Base-by-base conservation (phyloP, 2,113 vertebrate species). In the Pagrus major region DNA sequence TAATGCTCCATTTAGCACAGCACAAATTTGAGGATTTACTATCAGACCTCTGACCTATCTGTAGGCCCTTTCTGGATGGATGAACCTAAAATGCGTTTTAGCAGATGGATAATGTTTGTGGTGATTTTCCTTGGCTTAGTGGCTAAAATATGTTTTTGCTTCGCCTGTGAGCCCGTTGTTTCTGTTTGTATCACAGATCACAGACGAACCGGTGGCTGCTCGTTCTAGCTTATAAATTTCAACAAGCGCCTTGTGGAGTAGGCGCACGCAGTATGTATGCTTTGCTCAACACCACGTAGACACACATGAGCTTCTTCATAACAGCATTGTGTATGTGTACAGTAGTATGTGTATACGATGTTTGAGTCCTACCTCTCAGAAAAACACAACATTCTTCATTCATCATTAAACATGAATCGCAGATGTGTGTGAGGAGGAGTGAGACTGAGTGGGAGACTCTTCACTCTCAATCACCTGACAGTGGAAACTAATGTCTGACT, bases 1-100 rank as follows among this genome's bases (percentile, higher is more conserved):
- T 92, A 93, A 94, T 92, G 89, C 85, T 86, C 80, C 76, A 92
- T 94, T 94, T 93, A 94, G 88, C 85, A 85, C 88, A 91, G 88
- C 78, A 84, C 84, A 89, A 88, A 91, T 92, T 86, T 88, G 76
- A 83, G 82, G 93, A 92, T 93, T 94, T 91, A 84, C 74, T 88
- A 88, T 80, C 79, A 76, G 85, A 91, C 81, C 81, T 87, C 71
- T 89, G 88, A 93, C 89, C 91, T 86, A 54, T 88, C 85, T 86
- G 78, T 80, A 63, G 89, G 89, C 83, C 86, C 71, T 82, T 83
- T 85, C 73, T 87, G 87, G 90, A 76, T 70, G 88, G 71, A 89
- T 90, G 76, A 83, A 84, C 82, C 86, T 87, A 51, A 68, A 65
- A 76, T 71, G 80, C 71, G 47, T 77, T 87, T 89, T 74, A 91